These are phyloP conservation scores for Gonocerus acuteangulatus DNA, from an alignment of 2,888 invertebrate genomes.

Conservation along the genomic window DNA sequence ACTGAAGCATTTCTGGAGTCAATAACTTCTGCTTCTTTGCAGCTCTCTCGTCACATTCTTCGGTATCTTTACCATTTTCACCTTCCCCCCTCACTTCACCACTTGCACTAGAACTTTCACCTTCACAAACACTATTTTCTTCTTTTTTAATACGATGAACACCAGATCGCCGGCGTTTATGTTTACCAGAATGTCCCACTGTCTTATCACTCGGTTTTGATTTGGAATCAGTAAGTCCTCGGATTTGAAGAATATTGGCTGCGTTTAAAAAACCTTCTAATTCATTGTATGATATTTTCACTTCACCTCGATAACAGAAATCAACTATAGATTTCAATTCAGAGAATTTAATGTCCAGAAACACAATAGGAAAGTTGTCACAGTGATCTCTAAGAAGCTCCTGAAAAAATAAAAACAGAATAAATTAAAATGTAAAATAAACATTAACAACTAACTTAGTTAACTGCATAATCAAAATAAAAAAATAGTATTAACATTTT, in stretches of 20 bases:
- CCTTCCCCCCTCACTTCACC: not conserved
- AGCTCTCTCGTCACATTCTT: not conserved
- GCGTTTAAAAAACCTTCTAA: constrained; percentile 28
- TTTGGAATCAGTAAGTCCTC: constrained; percentile 20
- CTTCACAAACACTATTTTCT: not conserved
- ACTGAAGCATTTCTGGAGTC: constrained; percentile 9
- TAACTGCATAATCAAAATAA: not conserved
- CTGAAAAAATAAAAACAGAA: constrained; percentile 19
- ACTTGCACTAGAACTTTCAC: not conserved
- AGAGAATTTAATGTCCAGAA: constrained; percentile 29
- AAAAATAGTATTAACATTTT: not conserved
- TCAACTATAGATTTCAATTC: constrained; percentile 26
- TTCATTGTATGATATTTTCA: constrained; percentile 20
- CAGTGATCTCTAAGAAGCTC: constrained; percentile 23
- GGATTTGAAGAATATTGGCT: constrained; percentile 27
- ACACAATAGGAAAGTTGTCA: constrained; percentile 29
- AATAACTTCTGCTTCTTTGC: constrained; percentile 13
- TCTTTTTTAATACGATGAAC: constrained; percentile 1
- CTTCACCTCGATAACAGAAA: constrained; percentile 32
- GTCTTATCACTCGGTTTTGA: constrained; percentile 11
- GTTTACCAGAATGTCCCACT: not conserved
- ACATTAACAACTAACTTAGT: not conserved
- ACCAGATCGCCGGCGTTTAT: constrained; percentile 5
- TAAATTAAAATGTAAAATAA: not conserved
- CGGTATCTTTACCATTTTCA: not conserved